Base-by-base conservation (phyloP, 2,797 vertebrate species). In the Todus mexicanus region DNA sequence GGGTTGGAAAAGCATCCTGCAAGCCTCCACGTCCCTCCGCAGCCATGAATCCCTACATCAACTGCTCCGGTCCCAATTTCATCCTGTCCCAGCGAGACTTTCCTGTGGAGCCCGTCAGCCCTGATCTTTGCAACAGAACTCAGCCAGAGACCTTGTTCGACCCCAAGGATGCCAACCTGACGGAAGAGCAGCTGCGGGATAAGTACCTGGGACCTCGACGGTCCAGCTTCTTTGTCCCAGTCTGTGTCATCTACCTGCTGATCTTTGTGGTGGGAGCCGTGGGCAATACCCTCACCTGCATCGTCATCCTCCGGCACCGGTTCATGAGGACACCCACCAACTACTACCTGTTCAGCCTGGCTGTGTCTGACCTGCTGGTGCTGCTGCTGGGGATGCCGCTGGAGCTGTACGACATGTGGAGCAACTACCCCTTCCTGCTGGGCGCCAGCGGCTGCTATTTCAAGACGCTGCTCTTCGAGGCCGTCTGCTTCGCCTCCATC, bases 261-360 rank as follows among this genome's bases (percentile, higher is more conserved):
- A 98, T 99, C 97, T 99, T 99, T 2, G 35, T 97, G 40, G 98
- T 99, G 57, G 99, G 99, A 3, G 96, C 98, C 0, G 74, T 98
- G 88, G 99, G 99, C 29, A 99, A 99, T 31, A 92, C 91, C 0
- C 97, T 99, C 38, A 99, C 99, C 11, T 99, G 99, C 92, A 94
- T 96, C 0, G 99, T 99, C 90, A 99, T 99, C 90, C 95, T 98
- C 25, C 97, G 97, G 79, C 98, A 99, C 96, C 98, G 98, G 37
- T 97, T 99, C 93, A 99, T 99, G 99, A 98, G 98, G 95, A 99
- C 98, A 0, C 98, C 99, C 48, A 99, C 99, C 75, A 99, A 99
- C 97, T 99, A 98, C 96, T 99, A 99, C 96, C 97, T 99, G 74
- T 98, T 99, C 97, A 99, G 99, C 96, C 97, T 99, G 90, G 98